Evolutionary conservation across 2,888 invertebrate species (phyloP), one percentile per base, ranked within the genome.

Genomic region (Meganola albula): DNA sequence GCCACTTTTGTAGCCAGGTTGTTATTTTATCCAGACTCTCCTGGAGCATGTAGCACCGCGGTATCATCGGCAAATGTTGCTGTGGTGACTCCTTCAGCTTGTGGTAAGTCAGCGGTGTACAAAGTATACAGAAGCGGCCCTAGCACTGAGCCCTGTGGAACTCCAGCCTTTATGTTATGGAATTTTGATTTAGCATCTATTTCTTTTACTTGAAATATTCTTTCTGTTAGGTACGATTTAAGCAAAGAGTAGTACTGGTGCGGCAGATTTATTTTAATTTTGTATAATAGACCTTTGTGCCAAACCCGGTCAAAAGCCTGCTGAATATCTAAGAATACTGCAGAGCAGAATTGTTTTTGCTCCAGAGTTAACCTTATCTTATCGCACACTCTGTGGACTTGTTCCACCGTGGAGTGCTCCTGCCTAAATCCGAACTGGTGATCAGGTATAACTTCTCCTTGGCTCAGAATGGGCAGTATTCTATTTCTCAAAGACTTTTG

Each of bases 341-440:
- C 18, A 0, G 40, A 29, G 25, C 36, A 43, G 21, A 35, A 47
- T 26, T 36, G 29, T 11, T 43, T 44, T 9, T 33, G 22, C 24
- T 49, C 44, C 6, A 44, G 24, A 1, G 40, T 14, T 9, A 42
- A 12, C 13, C 29, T 27, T 10, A 44, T 43, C 10, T 18, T 32
- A 7, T 32, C 5, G 2, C 16, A 31, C 8, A 48, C 39, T 34
- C 46, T 12, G 12, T 48, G 44, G 1, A 44, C 36, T 26, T 46
- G 45, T 23, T 51, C 42, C 8, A 37, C 20, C 4, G 47, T 50
- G 2, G 31, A 20, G 22, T 50, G 47, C 1, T 37, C 6, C 9
- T 31, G 14, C 5, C 44, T 12, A 14, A 47, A 50, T 0, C 45
- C 47, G 24, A 44, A 51, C 27, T 50, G 44, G 12, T 48, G 48